Evolutionary conservation across 2,888 invertebrate genomes (phyloP).

Genomic region (Oscheius sp.): DNA sequence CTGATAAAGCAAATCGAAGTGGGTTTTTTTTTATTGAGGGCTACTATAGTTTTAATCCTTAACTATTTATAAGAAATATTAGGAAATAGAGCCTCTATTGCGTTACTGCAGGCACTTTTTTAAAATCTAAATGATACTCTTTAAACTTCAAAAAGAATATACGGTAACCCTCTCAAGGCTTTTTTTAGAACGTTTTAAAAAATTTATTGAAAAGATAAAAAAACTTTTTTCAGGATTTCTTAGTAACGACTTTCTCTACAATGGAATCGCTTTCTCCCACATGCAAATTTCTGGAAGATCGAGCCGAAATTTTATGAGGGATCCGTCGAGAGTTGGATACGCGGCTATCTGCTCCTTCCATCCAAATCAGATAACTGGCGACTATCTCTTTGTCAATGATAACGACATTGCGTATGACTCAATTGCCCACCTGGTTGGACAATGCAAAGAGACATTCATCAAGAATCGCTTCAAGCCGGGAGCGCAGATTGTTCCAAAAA

Average conservation of each 20-base stretch:
- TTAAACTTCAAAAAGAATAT: no score
- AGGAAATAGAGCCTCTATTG: no score
- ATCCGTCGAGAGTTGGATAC: slow-evolving; percentile 1
- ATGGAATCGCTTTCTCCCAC: slow-evolving; percentile 1
- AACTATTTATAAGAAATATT: no score
- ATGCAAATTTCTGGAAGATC: background rate
- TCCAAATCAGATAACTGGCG: slow-evolving; percentile 2
- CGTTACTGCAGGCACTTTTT: no score
- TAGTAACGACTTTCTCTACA: slow-evolving; percentile 11
- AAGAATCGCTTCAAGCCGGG: background rate
- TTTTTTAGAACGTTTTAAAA: no score
- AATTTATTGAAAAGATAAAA: no score
- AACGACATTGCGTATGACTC: background rate
- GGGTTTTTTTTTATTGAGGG: no score
- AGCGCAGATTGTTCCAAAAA: background rate
- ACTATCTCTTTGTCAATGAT: background rate
- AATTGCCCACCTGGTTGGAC: background rate
- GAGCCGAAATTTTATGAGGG: background rate
- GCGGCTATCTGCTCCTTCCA: slow-evolving; percentile 4
- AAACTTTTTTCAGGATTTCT: background rate
- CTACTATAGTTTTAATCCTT: no score
- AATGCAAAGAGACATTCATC: background rate
- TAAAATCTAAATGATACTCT: no score
- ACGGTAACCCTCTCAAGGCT: no score
- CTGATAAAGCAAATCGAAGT: no score